phyloP scores from a whole-genome alignment of 2,888 invertebrate species.

The Strigamia maritima region DNA sequence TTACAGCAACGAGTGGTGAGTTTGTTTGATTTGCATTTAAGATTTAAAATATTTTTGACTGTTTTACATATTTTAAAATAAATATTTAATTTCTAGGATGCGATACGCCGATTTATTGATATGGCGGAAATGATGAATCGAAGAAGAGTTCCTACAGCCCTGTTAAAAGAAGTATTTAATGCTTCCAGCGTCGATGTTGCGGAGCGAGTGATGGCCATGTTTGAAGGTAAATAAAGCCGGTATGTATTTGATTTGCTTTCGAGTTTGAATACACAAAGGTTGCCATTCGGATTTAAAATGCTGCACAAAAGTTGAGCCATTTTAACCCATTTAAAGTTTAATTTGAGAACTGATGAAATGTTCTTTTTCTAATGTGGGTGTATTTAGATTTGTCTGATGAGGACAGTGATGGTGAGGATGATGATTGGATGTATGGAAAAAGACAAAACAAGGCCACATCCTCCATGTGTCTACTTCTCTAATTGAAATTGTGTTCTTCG shows the following conservation, averaged over 20 bases:
- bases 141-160: constrained; percentile 49
- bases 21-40: constrained; percentile 14
- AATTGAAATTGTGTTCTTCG: not conserved
- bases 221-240: constrained; percentile 46
- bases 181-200: constrained; percentile 50
- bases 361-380: constrained; percentile 4
- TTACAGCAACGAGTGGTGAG: constrained; percentile 53
- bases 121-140: constrained; percentile 50
- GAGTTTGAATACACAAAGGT: constrained; percentile 7
- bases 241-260: constrained; percentile 35
- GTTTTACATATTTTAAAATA: not conserved
- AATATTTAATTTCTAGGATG: not conserved
- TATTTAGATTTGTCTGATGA: constrained; percentile 10
- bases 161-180: constrained; percentile 50
- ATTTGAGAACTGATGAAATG: not conserved
- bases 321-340: not conserved
- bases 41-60: not conserved
- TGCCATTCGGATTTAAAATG: not conserved
- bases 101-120: constrained; percentile 47
- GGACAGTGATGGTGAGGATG: not conserved
- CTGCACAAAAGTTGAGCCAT: not conserved
- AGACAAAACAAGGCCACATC: constrained; percentile 15
- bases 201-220: constrained; percentile 47
- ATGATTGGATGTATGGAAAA: not conserved
- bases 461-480: constrained; percentile 24